phyloP scores from a whole-genome alignment of 2,113 vertebrate species.

The Gallinago undulata region DNA sequence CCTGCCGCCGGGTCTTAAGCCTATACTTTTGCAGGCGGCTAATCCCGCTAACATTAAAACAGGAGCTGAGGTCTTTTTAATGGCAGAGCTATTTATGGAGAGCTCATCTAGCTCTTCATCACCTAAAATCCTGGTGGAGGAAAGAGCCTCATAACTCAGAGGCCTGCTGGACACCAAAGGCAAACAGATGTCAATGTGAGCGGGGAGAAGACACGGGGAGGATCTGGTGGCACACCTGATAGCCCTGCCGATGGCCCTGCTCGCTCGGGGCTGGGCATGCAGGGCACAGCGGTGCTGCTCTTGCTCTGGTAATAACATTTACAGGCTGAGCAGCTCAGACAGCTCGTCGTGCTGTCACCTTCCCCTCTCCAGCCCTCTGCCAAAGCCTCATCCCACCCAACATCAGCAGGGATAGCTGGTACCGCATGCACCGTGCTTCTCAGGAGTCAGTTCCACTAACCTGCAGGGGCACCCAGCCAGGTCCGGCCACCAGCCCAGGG shows the following conservation, averaged over 20 bases:
- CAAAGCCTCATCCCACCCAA: not conserved
- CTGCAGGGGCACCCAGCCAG: not conserved
- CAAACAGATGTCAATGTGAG: constrained; percentile 33
- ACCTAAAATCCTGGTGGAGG: not conserved
- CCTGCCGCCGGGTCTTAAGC: not conserved
- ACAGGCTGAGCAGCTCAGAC: not conserved
- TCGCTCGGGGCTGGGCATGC: rapidly evolving
- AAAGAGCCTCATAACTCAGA: constrained; percentile 5
- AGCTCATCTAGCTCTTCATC: constrained; percentile 33
- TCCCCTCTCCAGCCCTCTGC: not conserved
- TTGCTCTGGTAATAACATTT: not conserved
- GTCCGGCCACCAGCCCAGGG: not conserved
- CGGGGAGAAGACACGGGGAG: not conserved
- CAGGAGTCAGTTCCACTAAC: not conserved
- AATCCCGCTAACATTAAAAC: constrained; percentile 40
- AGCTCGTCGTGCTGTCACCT: not conserved
- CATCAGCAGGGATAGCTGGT: not conserved
- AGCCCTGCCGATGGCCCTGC: not conserved
- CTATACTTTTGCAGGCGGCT: not conserved
- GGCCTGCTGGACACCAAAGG: constrained; percentile 11
- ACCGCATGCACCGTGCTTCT: rapidly evolving
- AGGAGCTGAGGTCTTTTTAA: constrained; percentile 19
- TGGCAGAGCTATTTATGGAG: constrained; percentile 52
- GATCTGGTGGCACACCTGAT: not conserved
- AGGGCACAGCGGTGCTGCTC: rapidly evolving